These are phyloP conservation scores for Ips nitidus DNA, from an alignment of 1,140 invertebrate species.

Conservation along the genomic window DNA sequence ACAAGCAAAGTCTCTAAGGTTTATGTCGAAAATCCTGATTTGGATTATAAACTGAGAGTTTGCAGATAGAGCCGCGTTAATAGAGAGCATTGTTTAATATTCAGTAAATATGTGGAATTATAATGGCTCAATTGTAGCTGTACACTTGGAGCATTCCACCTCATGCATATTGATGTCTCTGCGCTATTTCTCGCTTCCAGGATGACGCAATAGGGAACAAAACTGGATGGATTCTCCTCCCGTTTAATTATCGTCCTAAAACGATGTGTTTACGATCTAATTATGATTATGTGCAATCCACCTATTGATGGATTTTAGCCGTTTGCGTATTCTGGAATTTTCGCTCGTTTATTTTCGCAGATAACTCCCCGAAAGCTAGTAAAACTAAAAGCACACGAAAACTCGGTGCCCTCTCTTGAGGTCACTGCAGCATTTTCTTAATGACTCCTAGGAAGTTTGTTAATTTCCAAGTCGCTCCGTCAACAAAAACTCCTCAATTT, in stretches of 20 bases:
- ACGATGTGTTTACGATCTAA: too few relatives aligned
- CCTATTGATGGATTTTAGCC: too few relatives aligned
- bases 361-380: slow-evolving; percentile 21
- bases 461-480: slow-evolving; percentile 23
- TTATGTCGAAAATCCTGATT: slow-evolving; percentile 1
- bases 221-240: too few relatives aligned
- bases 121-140: slow-evolving; percentile 23
- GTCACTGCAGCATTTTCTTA: slow-evolving; percentile 25
- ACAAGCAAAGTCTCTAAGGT: too few relatives aligned
- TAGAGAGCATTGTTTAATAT: slow-evolving; percentile 24
- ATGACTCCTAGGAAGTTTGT: slow-evolving; percentile 24
- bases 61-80: slow-evolving; percentile 17
- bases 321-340: too few relatives aligned
- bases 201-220: neutral
- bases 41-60: slow-evolving; percentile 7
- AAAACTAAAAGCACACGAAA: slow-evolving; percentile 11
- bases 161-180: slow-evolving; percentile 21
- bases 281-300: too few relatives aligned
- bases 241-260: too few relatives aligned
- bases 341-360: neutral
- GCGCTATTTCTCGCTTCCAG: slow-evolving; percentile 16
- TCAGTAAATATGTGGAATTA: slow-evolving; percentile 29
- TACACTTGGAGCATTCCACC: slow-evolving; percentile 16
- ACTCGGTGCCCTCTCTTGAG: slow-evolving; percentile 13
- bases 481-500: slow-evolving; percentile 25